phyloP scores from a whole-genome alignment of 2,797 vertebrate genomes.

The Channa striata region DNA sequence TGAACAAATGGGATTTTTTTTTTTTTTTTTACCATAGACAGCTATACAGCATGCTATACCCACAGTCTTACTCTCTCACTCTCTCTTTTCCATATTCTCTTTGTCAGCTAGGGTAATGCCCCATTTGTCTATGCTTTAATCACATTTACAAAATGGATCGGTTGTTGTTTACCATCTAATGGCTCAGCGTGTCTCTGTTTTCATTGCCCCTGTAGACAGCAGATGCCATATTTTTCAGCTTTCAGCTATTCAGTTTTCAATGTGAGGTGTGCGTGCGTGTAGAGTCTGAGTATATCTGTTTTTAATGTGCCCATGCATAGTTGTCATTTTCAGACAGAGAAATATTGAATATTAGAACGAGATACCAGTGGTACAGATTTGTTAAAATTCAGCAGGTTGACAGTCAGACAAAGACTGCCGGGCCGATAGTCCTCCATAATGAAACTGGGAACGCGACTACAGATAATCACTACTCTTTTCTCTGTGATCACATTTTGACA shows the following conservation, averaged over 20 bases:
- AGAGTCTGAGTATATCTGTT: background rate
- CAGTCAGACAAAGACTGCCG: conserved; percentile 4
- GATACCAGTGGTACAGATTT: background rate
- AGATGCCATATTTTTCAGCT: conserved; percentile 62
- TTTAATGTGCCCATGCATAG: background rate
- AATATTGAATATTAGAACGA: background rate
- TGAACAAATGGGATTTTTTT: no score
- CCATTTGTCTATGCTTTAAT: conserved; percentile 74
- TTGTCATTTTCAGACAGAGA: conserved; percentile 4
- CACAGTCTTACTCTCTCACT: background rate
- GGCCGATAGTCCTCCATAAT: conserved; percentile 10
- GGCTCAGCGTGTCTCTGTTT: conserved; percentile 58
- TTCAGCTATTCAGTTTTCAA: background rate
- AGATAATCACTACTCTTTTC: conserved; percentile 16
- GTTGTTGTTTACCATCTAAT: conserved; percentile 65
- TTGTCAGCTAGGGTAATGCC: conserved; percentile 62
- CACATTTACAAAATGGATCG: conserved; percentile 69
- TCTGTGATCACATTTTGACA: conserved; percentile 29
- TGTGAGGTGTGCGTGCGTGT: background rate
- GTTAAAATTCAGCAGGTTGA: conserved; percentile 20
- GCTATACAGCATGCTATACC: background rate
- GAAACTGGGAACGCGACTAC: conserved; percentile 6
- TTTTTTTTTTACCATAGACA: conserved; percentile 1
- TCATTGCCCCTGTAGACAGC: conserved; percentile 45
- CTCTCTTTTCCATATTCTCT: conserved; percentile 26